These are phyloP conservation scores for Volucella zonaria DNA, from an alignment of 2,888 invertebrate species.

Conservation along the genomic window DNA sequence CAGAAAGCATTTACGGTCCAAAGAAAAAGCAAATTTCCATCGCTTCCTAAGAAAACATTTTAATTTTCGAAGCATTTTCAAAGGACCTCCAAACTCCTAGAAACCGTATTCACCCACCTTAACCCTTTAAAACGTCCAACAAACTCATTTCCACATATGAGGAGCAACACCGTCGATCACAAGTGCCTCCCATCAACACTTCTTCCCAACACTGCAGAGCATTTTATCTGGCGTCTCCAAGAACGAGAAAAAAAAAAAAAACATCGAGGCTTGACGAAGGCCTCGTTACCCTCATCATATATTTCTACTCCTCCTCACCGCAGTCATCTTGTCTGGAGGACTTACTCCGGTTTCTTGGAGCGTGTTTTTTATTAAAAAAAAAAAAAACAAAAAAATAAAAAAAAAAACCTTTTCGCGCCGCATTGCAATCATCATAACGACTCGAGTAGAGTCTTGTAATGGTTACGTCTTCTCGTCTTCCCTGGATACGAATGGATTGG, in stretches of 20 bases:
- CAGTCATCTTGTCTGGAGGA: constrained; percentile 46
- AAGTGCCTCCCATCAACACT: constrained; percentile 66
- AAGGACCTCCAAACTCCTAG: constrained; percentile 15
- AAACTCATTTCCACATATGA: constrained; percentile 37
- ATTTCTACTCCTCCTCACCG: constrained; percentile 21
- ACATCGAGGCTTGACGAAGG: constrained; percentile 32
- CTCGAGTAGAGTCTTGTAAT: constrained; percentile 14
- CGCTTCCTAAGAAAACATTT: constrained; percentile 49
- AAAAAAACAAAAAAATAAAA: too few relatives aligned
- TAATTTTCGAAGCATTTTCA: constrained; percentile 39
- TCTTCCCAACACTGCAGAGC: constrained; percentile 4
- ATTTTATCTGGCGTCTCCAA: neutral
- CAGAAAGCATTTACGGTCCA: constrained; percentile 39
- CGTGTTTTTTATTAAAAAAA: too few relatives aligned
- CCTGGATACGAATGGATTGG: neutral
- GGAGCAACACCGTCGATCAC: constrained; percentile 45
- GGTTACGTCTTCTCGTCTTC: neutral
- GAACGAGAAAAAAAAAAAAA: constrained; percentile 34
- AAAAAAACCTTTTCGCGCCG: constrained; percentile 12
- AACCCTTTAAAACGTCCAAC: constrained; percentile 10
- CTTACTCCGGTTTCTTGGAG: constrained; percentile 42
- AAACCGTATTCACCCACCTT: neutral
- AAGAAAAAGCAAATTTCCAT: constrained; percentile 10
- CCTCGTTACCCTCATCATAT: constrained; percentile 56
- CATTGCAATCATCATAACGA: constrained; percentile 60